Conservation (phyloP, 1,140 invertebrate genomes). For the Caenorhabditis brenneri region DNA sequence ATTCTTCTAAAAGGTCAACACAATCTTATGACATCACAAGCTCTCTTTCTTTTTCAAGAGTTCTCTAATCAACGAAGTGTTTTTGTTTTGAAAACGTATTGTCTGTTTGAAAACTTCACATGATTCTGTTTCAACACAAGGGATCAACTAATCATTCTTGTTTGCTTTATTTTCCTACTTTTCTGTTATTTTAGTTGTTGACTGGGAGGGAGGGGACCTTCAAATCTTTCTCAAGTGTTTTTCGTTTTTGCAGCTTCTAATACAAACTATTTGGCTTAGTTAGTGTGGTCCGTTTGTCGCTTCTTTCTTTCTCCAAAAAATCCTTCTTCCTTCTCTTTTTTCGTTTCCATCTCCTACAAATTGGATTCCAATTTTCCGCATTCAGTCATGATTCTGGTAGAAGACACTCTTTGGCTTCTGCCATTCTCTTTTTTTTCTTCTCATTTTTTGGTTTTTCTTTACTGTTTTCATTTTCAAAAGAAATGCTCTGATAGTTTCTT, state of each 20-base stretch:
- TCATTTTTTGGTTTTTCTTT: not conserved
- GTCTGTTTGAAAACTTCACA: not conserved
- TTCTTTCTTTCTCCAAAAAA: not conserved
- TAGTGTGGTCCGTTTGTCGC: conserved; percentile 8
- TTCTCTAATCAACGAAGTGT: not conserved
- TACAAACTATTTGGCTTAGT: conserved; percentile 21
- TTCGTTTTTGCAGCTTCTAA: not conserved
- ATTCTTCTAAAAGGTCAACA: too few relatives aligned
- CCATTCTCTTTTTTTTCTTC: not conserved
- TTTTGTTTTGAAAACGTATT: too few relatives aligned
- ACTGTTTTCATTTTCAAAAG: not conserved
- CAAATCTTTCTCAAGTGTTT: conserved; percentile 30
- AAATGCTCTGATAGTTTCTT: too few relatives aligned
- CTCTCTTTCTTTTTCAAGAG: too few relatives aligned
- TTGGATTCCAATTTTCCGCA: conserved; percentile 21
- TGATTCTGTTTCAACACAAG: conserved; percentile 2
- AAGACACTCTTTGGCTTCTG: conserved; percentile 4
- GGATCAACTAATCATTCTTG: not conserved
- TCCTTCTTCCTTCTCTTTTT: not conserved
- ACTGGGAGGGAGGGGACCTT: not conserved
- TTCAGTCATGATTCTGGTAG: conserved; percentile 1
- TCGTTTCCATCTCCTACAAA: not conserved
- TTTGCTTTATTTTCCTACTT: not conserved
- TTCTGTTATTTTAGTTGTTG: not conserved
- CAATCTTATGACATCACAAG: too few relatives aligned